Evolutionary conservation across 2,797 vertebrate genomes (phyloP).

Genomic region (Erpetoichthys calabaricus): DNA sequence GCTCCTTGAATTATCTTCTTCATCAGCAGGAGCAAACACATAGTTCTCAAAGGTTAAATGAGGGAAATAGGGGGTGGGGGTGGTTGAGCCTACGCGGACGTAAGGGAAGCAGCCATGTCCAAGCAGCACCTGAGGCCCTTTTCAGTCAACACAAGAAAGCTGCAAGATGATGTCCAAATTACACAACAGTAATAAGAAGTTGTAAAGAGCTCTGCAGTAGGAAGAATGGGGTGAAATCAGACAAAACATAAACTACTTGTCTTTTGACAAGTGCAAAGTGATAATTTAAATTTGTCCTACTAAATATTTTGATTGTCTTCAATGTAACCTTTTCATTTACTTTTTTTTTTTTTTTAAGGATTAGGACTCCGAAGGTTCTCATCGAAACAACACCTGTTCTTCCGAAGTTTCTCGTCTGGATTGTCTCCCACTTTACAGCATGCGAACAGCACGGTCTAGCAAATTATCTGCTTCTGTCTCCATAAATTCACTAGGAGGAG

Average conservation of each 20-base stretch:
- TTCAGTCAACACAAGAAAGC: conserved; percentile 57
- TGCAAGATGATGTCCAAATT: conserved; percentile 59
- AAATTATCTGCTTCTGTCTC: conserved; percentile 28
- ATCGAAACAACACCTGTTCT: conserved; percentile 27
- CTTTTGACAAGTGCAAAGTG: conserved; percentile 51
- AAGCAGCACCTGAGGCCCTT: conserved; percentile 64
- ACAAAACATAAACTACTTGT: conserved; percentile 50
- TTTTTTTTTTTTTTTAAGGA: conserved; percentile 45
- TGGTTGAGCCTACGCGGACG: conserved; percentile 5
- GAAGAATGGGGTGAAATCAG: conserved; percentile 35
- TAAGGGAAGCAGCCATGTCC: conserved; percentile 50
- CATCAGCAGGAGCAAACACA: too few species aligned
- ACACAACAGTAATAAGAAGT: conserved; percentile 58
- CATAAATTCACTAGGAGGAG: conserved; percentile 20
- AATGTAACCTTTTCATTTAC: conserved; percentile 53
- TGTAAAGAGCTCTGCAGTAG: conserved; percentile 29
- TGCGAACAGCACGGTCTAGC: conserved; percentile 30
- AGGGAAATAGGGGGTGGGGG: neutral
- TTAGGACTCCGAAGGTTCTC: conserved; percentile 41
- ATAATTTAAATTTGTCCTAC: conserved; percentile 55
- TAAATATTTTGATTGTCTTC: conserved; percentile 79
- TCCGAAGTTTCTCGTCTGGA: conserved; percentile 34
- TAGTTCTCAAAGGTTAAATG: too few species aligned
- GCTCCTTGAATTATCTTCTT: too few species aligned
- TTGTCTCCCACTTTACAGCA: conserved; percentile 37